phyloP scores from a whole-genome alignment of 2,113 vertebrate species.

The Pluvialis apricaria region DNA sequence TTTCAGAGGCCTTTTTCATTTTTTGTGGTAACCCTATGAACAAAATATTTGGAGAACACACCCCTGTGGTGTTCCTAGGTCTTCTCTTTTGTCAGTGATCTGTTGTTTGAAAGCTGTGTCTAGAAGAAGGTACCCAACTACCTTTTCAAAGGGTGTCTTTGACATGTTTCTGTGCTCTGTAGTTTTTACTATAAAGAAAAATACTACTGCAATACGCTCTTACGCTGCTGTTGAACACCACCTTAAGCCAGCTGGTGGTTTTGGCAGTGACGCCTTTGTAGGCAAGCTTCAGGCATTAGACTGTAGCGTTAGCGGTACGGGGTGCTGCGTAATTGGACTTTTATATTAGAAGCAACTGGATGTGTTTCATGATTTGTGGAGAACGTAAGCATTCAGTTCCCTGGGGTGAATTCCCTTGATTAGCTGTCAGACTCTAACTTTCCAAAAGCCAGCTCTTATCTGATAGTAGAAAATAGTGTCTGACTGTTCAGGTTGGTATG shows the following conservation, averaged over 20 bases:
- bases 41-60: background rate
- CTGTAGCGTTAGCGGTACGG: background rate
- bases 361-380: background rate
- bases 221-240: background rate
- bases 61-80: background rate
- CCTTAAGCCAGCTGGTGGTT: background rate
- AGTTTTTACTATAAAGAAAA: background rate
- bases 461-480: background rate
- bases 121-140: background rate
- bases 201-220: background rate
- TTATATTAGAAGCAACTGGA: background rate
- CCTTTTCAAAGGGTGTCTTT: background rate
- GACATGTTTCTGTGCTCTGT: background rate
- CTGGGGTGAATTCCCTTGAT: background rate
- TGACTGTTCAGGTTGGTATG: background rate
- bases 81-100: background rate
- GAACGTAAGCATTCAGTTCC: background rate
- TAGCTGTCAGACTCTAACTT: background rate
- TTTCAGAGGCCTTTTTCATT: background rate
- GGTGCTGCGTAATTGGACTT: fast-evolving
- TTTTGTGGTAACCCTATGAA: conserved; percentile 3
- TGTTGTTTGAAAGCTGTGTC: background rate
- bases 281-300: background rate
- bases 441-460: background rate
- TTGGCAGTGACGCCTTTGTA: background rate